Conservation (phyloP, 2,113 vertebrate genomes). For the Axis porcinus region DNA sequence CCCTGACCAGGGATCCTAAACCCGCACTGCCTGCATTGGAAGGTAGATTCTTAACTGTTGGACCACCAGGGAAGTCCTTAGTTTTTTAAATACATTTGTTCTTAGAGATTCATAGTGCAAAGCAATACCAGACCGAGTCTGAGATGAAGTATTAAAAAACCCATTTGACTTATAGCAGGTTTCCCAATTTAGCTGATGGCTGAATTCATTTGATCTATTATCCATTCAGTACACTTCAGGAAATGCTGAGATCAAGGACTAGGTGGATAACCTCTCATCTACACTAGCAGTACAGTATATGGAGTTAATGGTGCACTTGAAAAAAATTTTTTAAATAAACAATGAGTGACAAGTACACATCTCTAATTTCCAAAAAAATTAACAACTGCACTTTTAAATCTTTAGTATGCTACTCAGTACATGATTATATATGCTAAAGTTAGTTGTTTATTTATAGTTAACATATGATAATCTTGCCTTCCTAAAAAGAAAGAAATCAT, state of each 20-base stretch:
- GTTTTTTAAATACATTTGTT: background rate
- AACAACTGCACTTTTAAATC: background rate
- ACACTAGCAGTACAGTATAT: background rate
- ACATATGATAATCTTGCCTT: background rate
- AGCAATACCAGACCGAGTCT: background rate
- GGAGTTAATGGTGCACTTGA: background rate
- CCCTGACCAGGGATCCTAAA: background rate
- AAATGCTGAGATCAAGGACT: background rate
- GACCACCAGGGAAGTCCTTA: background rate
- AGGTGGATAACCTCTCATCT: background rate
- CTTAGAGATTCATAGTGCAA: background rate
- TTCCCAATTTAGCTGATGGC: background rate
- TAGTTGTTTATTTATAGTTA: background rate
- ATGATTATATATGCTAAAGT: background rate
- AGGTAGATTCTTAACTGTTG: background rate
- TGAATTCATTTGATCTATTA: background rate
- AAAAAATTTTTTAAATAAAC: background rate
- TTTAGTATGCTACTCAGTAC: background rate
- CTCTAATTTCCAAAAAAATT: background rate
- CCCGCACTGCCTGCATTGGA: background rate
- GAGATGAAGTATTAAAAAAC: background rate
- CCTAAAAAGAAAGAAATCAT: background rate
- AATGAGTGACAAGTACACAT: background rate
- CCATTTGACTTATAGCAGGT: background rate
- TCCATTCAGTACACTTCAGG: background rate